Evolutionary conservation across 2,888 invertebrate species (phyloP), one percentile per base, ranked within the genome.

Genomic region (Isotomurus palustris): DNA sequence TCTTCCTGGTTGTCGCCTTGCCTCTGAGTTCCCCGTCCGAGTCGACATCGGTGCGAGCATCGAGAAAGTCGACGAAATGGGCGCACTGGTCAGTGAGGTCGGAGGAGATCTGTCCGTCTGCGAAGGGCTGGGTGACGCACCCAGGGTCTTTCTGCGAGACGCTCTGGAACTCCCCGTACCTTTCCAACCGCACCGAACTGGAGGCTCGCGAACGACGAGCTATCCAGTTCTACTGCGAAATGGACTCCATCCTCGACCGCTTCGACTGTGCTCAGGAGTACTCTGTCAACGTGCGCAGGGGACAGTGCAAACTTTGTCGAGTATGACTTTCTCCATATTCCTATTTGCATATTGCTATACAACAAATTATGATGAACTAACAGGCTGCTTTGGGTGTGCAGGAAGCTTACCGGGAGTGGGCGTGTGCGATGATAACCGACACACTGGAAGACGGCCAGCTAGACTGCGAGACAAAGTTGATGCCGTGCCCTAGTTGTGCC

Each of bases 401-500:
- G 69, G 61, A 65, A 45, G 67, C 69, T 52, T 69, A 68, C 61
- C 58, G 69, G 50, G 68, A 68, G 52, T 69, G 69, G 69, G 59
- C 56, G 22, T 69, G 69, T 62, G 65, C 64, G 40, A 60, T 66
- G 56, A 43, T 63, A 38, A 52, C 58, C 27, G 67, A 65, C 58
- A 63, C 58, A 36, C 29, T 45, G 47, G 53, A 36, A 22, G 56
- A 56, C 36, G 67, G 63, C 32, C 41, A 45, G 38, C 28, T 60
- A 45, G 61, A 65, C 55, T 62, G 60, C 55, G 60, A 28, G 19
- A 52, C 50, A 51, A 48, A 43, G 24, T 51, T 62, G 51, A 65
- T 67, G 62, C 64, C 62, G 28, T 68, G 66, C 62, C 64, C 63
- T 56, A 66, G 64, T 53, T 69, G 69, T 64, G 67, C 66, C 61